Conservation (phyloP, 2,113 vertebrate species). For the Glaucomys volans region DNA sequence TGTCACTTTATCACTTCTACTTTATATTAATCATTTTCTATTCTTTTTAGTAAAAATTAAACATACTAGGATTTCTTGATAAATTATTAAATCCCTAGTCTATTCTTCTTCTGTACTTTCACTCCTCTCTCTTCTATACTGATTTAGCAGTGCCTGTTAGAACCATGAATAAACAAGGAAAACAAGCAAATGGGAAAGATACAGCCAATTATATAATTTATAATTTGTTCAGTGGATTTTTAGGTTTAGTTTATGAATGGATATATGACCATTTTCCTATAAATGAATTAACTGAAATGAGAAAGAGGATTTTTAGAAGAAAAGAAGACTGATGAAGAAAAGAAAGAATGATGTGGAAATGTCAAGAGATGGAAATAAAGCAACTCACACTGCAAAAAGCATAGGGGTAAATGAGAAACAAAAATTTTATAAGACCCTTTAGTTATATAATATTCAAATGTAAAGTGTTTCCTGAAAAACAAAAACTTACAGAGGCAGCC, state of each 20-base stretch:
- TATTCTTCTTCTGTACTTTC: neutral
- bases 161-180: neutral
- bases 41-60: constrained; percentile 35
- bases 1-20: neutral
- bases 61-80: neutral
- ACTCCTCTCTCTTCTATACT: neutral
- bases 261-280: neutral
- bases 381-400: neutral
- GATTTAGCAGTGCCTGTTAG: neutral
- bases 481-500: neutral
- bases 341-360: constrained; percentile 13
- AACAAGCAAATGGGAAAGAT: neutral
- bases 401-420: neutral
- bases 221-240: neutral
- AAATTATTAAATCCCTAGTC: neutral
- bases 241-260: neutral
- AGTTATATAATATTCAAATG: neutral
- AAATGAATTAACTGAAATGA: neutral
- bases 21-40: neutral
- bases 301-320: neutral
- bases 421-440: neutral
- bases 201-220: neutral
- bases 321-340: constrained; percentile 29
- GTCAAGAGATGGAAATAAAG: constrained; percentile 13
- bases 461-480: neutral